Conservation (phyloP, 2,797 vertebrate genomes). For the Petrocephalus sullivani region DNA sequence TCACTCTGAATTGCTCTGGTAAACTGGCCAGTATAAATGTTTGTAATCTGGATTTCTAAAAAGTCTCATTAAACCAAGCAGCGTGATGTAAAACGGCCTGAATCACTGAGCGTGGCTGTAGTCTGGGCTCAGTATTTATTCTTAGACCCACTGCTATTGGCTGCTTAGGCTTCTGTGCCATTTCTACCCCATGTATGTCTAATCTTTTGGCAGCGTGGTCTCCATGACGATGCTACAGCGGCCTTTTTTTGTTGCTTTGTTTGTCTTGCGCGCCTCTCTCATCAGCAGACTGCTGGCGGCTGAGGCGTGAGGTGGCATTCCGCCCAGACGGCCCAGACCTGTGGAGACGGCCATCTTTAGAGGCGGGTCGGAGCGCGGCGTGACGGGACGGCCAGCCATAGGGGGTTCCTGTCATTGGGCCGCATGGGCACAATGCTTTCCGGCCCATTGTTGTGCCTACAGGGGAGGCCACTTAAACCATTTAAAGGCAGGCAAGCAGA, state of each 20-base stretch:
- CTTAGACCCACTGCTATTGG: not conserved
- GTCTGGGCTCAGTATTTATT: not conserved
- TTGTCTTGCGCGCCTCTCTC: not conserved
- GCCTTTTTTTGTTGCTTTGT: not conserved
- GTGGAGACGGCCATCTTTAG: not conserved
- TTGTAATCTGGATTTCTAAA: not conserved
- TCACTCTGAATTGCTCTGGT: not conserved
- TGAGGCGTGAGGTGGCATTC: not conserved
- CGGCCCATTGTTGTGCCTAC: slow-evolving; percentile 57
- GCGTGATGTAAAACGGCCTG: not conserved
- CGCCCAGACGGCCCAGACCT: not conserved
- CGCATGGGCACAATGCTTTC: slow-evolving; percentile 61
- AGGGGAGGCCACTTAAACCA: slow-evolving; percentile 71
- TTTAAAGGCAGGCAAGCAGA: slow-evolving; percentile 71
- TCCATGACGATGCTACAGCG: not conserved
- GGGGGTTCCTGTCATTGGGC: not conserved
- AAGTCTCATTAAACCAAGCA: not conserved
- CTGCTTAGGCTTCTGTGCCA: not conserved
- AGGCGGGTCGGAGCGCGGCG: not conserved
- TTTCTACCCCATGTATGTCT: not conserved
- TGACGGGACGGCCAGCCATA: not conserved
- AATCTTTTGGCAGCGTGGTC: not conserved
- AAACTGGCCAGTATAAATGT: not conserved
- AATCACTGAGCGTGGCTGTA: not conserved
- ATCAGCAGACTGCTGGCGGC: not conserved